These are phyloP conservation scores for Cerceris rybyensis DNA, from an alignment of 2,888 invertebrate genomes.

Conservation along the genomic window DNA sequence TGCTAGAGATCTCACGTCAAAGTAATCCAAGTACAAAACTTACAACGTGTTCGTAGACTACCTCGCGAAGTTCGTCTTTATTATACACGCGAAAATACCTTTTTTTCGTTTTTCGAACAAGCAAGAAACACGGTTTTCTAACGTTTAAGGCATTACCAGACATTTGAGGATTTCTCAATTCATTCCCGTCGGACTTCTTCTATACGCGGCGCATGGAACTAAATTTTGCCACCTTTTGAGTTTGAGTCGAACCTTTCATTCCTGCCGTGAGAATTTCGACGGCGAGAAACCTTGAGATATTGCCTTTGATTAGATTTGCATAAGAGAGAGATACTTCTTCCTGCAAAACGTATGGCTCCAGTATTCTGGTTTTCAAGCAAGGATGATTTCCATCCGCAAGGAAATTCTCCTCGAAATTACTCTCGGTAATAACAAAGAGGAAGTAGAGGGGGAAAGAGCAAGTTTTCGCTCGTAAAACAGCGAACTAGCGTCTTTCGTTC, in stretches of 20 bases:
- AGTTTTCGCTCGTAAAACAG: conserved; percentile 7
- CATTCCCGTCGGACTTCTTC: neutral
- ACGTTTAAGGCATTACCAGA: conserved; percentile 17
- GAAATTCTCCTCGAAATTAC: conserved; percentile 40
- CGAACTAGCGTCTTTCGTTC: conserved; percentile 2
- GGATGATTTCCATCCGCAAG: conserved; percentile 22
- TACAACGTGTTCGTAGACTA: conserved; percentile 51
- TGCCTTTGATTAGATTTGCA: conserved; percentile 50
- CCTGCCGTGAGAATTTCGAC: conserved; percentile 17
- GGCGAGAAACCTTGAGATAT: conserved; percentile 31
- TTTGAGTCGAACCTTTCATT: conserved; percentile 18
- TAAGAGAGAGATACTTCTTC: conserved; percentile 44
- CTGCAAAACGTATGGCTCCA: conserved; percentile 11
- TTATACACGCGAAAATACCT: neutral
- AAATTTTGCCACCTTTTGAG: conserved; percentile 16
- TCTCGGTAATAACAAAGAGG: conserved; percentile 8
- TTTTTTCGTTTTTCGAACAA: conserved; percentile 9
- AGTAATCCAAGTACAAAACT: conserved; percentile 61
- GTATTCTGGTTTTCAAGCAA: conserved; percentile 15
- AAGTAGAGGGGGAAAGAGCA: neutral
- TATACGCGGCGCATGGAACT: conserved; percentile 47
- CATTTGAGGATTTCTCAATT: neutral
- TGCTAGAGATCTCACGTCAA: conserved; percentile 53
- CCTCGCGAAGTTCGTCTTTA: conserved; percentile 39
- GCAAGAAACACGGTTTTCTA: conserved; percentile 1